Conservation (phyloP, 2,113 vertebrate genomes). For the Platanista minor region DNA sequence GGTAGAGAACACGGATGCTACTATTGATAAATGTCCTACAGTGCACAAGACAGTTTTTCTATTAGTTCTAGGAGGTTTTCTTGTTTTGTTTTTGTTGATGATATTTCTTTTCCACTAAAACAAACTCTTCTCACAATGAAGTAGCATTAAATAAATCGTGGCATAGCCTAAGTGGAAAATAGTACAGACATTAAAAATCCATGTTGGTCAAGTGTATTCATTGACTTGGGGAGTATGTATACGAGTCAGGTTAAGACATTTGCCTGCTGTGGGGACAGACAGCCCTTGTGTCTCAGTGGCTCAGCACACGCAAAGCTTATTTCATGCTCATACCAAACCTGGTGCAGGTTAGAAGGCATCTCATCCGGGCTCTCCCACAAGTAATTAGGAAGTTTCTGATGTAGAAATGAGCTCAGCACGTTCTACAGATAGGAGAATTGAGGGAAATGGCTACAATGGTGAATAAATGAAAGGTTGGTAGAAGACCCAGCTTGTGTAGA, state of each 20-base stretch:
- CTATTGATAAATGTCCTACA: background rate
- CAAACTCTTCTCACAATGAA: background rate
- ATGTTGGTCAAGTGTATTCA: background rate
- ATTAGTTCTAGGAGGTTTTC: background rate
- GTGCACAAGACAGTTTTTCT: background rate
- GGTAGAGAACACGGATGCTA: background rate
- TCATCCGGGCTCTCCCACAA: background rate
- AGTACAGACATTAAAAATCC: background rate
- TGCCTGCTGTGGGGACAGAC: background rate
- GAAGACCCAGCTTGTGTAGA: fast-evolving
- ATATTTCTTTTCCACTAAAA: background rate
- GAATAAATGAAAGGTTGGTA: background rate
- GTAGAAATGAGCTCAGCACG: background rate
- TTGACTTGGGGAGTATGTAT: background rate
- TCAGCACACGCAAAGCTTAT: background rate
- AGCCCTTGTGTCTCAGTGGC: background rate
- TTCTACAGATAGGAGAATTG: background rate
- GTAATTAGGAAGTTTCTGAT: background rate
- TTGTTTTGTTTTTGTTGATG: background rate
- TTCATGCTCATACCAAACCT: background rate
- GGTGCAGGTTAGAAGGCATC: background rate
- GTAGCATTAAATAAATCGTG: background rate
- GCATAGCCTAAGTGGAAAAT: background rate
- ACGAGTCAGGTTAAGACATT: background rate
- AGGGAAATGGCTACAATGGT: background rate